phyloP scores from a whole-genome alignment of 2,888 invertebrate species.

The Notodromas monacha region DNA sequence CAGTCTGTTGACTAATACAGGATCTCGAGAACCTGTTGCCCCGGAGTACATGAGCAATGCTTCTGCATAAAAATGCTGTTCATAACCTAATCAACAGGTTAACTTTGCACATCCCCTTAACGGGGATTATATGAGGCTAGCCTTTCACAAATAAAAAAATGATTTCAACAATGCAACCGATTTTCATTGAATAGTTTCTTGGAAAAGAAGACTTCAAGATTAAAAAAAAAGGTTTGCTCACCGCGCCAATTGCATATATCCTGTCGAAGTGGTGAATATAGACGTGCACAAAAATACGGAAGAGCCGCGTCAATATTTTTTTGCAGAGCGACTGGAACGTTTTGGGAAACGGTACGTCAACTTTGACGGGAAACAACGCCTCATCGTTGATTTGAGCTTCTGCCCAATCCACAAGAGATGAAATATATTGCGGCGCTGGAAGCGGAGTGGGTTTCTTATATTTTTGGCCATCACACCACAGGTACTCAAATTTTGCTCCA shows the following conservation, averaged over 20 bases:
- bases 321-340: slow-evolving; percentile 40
- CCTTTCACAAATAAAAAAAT: too few species aligned
- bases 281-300: slow-evolving; percentile 67
- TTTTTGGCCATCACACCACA: slow-evolving; percentile 55
- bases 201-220: too few species aligned
- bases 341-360: slow-evolving; percentile 52
- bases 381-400: slow-evolving; percentile 67
- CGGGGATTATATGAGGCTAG: too few species aligned
- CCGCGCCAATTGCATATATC: slow-evolving; percentile 49
- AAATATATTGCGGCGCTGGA: slow-evolving; percentile 50
- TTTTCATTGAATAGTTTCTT: too few species aligned
- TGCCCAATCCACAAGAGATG: slow-evolving; percentile 61
- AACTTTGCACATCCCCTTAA: too few species aligned
- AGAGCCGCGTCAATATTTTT: slow-evolving; percentile 54
- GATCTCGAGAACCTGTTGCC: too few species aligned
- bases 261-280: slow-evolving; percentile 80
- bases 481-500: slow-evolving; percentile 53
- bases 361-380: slow-evolving; percentile 43
- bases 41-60: too few species aligned
- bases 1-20: too few species aligned
- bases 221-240: too few species aligned
- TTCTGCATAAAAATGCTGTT: too few species aligned
- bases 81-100: too few species aligned
- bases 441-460: slow-evolving; percentile 40
- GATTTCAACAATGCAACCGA: too few species aligned